A percentile compares a stretch with the other conserved stretches of the same genome.
Conservation (phyloP, 2,113 vertebrate genomes). For the Pedionomus torquatus region DNA sequence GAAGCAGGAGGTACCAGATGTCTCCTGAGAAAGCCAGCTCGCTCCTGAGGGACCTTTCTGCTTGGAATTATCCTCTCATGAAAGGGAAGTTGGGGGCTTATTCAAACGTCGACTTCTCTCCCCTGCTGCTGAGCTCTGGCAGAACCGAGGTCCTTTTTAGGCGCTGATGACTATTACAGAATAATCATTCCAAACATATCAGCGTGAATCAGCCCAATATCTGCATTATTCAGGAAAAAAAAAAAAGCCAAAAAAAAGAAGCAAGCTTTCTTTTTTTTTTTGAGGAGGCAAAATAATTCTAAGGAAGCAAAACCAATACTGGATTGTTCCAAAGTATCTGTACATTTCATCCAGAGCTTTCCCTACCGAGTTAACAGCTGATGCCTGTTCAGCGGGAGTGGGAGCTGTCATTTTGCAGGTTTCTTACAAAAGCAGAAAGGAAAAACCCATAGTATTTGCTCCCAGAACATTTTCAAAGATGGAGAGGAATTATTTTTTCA, state of each 20-base stretch:
- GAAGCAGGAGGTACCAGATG: slow-evolving; percentile 16
- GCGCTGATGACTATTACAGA: slow-evolving; percentile 27
- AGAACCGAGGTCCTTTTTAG: slow-evolving; percentile 32
- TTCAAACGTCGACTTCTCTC: background rate
- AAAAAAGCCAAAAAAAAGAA: background rate
- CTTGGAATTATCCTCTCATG: background rate
- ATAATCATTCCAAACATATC: background rate
- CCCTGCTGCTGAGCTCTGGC: slow-evolving; percentile 3
- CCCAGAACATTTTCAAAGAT: slow-evolving; percentile 36
- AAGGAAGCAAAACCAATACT: background rate
- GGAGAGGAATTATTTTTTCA: slow-evolving; percentile 16
- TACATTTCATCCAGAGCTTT: slow-evolving; percentile 42
- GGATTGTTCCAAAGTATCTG: slow-evolving; percentile 24
- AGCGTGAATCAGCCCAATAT: slow-evolving; percentile 36
- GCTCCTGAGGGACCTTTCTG: background rate
- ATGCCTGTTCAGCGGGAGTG: slow-evolving; percentile 19
- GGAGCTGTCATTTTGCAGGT: slow-evolving; percentile 35
- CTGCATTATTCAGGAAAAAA: background rate
- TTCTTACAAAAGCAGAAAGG: slow-evolving; percentile 43
- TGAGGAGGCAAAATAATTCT: background rate
- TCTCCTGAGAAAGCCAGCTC: slow-evolving; percentile 26
- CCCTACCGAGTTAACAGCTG: slow-evolving; percentile 11
- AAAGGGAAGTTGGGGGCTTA: background rate
- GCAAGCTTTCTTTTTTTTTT: background rate
- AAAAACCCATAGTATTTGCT: slow-evolving; percentile 29